Conservation (phyloP, 2,113 vertebrate species). For the Clarias macrocephalus region DNA sequence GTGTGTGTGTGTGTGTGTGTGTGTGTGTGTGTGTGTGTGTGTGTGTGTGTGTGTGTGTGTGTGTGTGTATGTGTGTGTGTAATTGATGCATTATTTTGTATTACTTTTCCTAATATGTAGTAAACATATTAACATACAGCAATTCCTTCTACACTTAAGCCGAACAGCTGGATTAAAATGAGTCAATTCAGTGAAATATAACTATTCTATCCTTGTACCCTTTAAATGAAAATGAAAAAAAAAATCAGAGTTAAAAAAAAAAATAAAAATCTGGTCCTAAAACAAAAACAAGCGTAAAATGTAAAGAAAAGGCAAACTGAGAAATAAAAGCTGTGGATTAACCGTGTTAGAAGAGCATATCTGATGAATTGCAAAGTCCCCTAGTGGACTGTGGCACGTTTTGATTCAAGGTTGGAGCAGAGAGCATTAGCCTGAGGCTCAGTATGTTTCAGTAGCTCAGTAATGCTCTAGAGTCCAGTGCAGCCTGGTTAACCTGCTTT, state of each 20-base stretch:
- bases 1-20: too few relatives aligned
- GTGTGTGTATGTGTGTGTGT: too few relatives aligned
- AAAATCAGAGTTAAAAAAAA: not conserved
- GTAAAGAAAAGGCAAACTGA: not conserved
- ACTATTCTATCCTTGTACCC: not conserved
- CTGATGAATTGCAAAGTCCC: slow-evolving; percentile 14
- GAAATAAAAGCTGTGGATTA: not conserved
- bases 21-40: too few relatives aligned
- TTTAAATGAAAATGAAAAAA: not conserved
- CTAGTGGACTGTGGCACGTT: slow-evolving; percentile 17
- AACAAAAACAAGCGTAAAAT: not conserved
- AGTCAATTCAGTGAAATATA: not conserved
- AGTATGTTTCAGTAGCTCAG: slow-evolving; percentile 26
- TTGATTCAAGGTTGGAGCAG: slow-evolving; percentile 33
- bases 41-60: too few relatives aligned
- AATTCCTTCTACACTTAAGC: not conserved
- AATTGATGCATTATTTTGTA: not conserved
- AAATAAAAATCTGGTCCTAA: not conserved
- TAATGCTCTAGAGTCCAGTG: slow-evolving; percentile 10
- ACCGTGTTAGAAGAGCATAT: not conserved
- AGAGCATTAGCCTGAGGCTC: slow-evolving; percentile 39
- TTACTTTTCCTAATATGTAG: not conserved
- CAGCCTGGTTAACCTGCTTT: slow-evolving; percentile 38
- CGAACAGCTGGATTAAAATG: not conserved
- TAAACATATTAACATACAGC: not conserved